Base-by-base conservation (phyloP, 2,888 invertebrate species). In the Pandemis heparana region DNA sequence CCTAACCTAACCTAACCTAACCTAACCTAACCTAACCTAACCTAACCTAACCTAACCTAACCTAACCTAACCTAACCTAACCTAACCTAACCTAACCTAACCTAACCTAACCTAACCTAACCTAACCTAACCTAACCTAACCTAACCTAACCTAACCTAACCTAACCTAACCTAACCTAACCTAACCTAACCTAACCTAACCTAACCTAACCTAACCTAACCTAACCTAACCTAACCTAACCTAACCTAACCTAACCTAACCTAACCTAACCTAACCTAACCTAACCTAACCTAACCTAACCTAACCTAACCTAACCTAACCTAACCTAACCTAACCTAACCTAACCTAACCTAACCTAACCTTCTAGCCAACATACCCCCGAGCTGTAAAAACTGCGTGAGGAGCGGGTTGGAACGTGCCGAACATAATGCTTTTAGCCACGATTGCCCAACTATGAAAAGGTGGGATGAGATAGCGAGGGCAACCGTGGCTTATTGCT, bases 31-130 rank as follows among this genome's bases (percentile, higher is more conserved):
- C 77, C 75, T 75, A 75, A 76, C 75, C 75, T 75, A 76, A 75
- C 77, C 74, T 76, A 76, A 73, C 76, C 76, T 76, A 77, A 75
- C 77, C 76, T 76, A 77, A 75, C 77, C 76, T 76, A 76, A 75
- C 76, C 75, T 75, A 76, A 75, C 76, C 75, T 76, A 76, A 74
- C 75, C 75, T 75, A 75, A 74, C 75, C 75, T 76, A 76, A 75
- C 77, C 75, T 76, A 76, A 75, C 76, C 75, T 74, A 76, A 74
- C 76, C 75, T 74, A 76, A 76, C 76, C 76, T 74, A 74, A 71
- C 73, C 68, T 71, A 71, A 74, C 75, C 74, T 74, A 75, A 75
- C 75, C 74, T 74, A 75, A 74, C 75, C 75, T 75, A 75, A 74
- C 75, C 75, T 74, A 77, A 74, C 77, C 75, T 74, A 77, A 74